phyloP scores from a whole-genome alignment of 53 echinoderm and acorn worm species.

The Zoroaster sp. region DNA sequence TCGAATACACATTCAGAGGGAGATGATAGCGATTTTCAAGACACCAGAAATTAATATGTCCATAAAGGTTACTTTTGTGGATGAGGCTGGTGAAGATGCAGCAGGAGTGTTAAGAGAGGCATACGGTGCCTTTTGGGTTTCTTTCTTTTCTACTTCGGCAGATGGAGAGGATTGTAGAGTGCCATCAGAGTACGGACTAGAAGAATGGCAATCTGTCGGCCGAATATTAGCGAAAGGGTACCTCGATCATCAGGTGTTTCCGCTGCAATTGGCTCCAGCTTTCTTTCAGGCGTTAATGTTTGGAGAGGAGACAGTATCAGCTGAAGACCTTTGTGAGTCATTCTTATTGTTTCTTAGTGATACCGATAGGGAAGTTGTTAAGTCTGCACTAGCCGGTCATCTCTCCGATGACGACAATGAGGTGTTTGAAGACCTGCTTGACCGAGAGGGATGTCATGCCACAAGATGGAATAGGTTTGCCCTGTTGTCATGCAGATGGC shows the following conservation, averaged over 20 bases:
- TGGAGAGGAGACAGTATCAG: constrained; percentile 42
- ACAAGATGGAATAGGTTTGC: constrained; percentile 20
- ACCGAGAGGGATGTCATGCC: constrained; percentile 52
- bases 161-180: constrained; percentile 53
- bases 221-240: constrained; percentile 60
- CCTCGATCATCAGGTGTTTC: constrained; percentile 53
- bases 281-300: constrained; percentile 57
- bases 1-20: not conserved
- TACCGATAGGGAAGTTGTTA: constrained; percentile 24
- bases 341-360: constrained; percentile 47
- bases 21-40: constrained; percentile 19
- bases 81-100: constrained; percentile 40
- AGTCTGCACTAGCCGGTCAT: constrained; percentile 28
- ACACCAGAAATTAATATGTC: constrained; percentile 16
- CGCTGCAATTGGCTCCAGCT: constrained; percentile 50
- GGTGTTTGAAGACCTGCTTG: constrained; percentile 50
- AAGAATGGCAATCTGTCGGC: constrained; percentile 61
- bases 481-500: constrained; percentile 27
- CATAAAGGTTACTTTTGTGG: constrained; percentile 22
- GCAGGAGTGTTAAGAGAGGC: constrained; percentile 38
- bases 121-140: constrained; percentile 45
- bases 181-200: constrained; percentile 21
- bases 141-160: constrained; percentile 41
- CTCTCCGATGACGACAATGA: constrained; percentile 48
- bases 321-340: constrained; percentile 40